Conservation (phyloP, 2,888 invertebrate genomes). For the Apodemia zela region DNA sequence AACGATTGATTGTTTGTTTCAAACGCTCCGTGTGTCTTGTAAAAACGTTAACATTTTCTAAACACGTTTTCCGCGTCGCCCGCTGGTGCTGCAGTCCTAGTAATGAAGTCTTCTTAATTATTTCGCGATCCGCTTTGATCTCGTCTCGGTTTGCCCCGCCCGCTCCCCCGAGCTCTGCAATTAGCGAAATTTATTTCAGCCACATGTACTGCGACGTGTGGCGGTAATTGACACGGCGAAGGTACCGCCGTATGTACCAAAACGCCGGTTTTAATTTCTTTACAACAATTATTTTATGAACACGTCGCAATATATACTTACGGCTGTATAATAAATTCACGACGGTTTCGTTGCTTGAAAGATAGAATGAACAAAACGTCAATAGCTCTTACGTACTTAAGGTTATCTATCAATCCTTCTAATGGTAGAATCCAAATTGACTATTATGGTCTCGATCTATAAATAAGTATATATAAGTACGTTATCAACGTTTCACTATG, state of each 20-base stretch:
- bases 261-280: background rate
- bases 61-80: background rate
- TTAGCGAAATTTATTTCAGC: conserved; percentile 14
- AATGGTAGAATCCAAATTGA: too few species aligned
- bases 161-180: conserved; percentile 1
- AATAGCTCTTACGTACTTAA: too few species aligned
- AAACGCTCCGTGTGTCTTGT: background rate
- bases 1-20: background rate
- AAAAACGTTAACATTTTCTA: background rate
- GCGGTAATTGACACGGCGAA: background rate
- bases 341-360: too few species aligned
- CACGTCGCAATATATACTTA: background rate
- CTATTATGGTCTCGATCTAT: too few species aligned
- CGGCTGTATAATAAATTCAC: too few species aligned
- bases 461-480: too few species aligned
- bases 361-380: too few species aligned
- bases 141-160: conserved; percentile 14
- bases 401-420: too few species aligned
- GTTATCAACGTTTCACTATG: too few species aligned
- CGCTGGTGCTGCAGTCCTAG: background rate
- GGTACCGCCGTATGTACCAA: background rate
- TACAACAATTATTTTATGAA: background rate
- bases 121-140: conserved; percentile 19
- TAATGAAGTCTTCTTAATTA: conserved; percentile 13
- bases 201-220: background rate